These are phyloP conservation scores for Chironomus riparius DNA, from an alignment of 2,888 invertebrate species.

Conservation along the genomic window DNA sequence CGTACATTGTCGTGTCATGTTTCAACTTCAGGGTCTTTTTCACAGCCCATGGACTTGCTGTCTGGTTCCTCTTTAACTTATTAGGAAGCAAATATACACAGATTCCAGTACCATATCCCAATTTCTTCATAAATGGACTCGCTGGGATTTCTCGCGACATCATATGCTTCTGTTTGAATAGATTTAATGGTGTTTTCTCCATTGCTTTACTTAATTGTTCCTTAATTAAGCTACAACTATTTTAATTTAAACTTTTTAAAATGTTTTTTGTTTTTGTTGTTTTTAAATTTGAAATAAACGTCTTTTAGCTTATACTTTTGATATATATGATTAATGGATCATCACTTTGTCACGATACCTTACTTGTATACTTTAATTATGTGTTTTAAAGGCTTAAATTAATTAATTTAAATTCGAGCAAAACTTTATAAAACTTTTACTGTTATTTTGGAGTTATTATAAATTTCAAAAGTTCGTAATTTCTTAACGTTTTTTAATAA, in stretches of 20 bases:
- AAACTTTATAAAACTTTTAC: too few species aligned
- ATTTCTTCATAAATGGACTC: conserved; percentile 60
- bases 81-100: conserved; percentile 58
- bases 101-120: conserved; percentile 73
- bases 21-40: conserved; percentile 57
- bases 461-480: not conserved
- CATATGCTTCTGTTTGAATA: conserved; percentile 34
- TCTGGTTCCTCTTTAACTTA: conserved; percentile 36
- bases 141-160: conserved; percentile 51
- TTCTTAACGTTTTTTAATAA: too few species aligned
- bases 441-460: too few species aligned
- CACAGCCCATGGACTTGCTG: conserved; percentile 78
- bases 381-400: too few species aligned
- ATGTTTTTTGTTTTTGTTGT: too few species aligned
- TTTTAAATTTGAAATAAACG: too few species aligned
- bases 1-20: conserved; percentile 33
- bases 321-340: too few species aligned
- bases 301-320: too few species aligned
- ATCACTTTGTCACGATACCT: too few species aligned
- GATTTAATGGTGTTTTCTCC: conserved; percentile 17
- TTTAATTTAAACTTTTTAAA: not conserved
- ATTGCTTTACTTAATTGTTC: not conserved
- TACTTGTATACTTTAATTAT: too few species aligned
- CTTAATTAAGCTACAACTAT: too few species aligned
- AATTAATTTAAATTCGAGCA: too few species aligned